Evolutionary conservation across 2,888 invertebrate species (phyloP).

Genomic region (Proisotoma minuta): DNA sequence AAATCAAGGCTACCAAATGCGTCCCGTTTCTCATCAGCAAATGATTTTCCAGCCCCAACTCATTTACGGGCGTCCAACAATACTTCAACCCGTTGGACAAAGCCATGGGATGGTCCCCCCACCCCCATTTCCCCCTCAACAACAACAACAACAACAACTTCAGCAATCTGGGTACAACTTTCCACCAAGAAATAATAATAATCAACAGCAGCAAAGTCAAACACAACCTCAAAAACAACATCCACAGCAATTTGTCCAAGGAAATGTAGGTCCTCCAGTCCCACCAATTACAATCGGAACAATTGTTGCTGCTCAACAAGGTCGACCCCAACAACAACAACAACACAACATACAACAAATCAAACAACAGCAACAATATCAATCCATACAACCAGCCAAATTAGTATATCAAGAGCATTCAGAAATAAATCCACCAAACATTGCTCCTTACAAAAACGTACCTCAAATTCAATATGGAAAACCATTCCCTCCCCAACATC

Average conservation of each 20-base stretch:
- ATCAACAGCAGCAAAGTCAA: background rate
- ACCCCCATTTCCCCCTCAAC: background rate
- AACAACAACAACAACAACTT: slow-evolving; percentile 2
- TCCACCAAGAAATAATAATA: slow-evolving; percentile 5
- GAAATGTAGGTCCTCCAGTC: slow-evolving; percentile 5
- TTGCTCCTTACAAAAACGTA: slow-evolving; percentile 6
- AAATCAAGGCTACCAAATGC: slow-evolving; percentile 4
- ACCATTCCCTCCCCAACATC: slow-evolving; percentile 7
- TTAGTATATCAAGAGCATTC: slow-evolving; percentile 46
- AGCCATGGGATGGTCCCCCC: slow-evolving; percentile 15
- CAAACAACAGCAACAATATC: slow-evolving; percentile 13
- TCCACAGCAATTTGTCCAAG: background rate
- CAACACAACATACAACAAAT: background rate
- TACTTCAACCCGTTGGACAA: slow-evolving; percentile 23
- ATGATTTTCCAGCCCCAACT: background rate
- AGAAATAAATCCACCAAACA: slow-evolving; percentile 7
- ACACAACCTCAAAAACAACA: slow-evolving; percentile 3
- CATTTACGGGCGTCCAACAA: slow-evolving; percentile 16
- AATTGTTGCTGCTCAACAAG: slow-evolving; percentile 27
- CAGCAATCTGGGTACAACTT: slow-evolving; percentile 1
- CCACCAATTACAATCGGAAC: slow-evolving; percentile 29
- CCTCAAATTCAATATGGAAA: slow-evolving; percentile 8
- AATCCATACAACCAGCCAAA: slow-evolving; percentile 38
- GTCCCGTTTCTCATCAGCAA: background rate
- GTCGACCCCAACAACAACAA: slow-evolving; percentile 14